Conservation (phyloP, 2,113 vertebrate genomes). For the Mus pahari region DNA sequence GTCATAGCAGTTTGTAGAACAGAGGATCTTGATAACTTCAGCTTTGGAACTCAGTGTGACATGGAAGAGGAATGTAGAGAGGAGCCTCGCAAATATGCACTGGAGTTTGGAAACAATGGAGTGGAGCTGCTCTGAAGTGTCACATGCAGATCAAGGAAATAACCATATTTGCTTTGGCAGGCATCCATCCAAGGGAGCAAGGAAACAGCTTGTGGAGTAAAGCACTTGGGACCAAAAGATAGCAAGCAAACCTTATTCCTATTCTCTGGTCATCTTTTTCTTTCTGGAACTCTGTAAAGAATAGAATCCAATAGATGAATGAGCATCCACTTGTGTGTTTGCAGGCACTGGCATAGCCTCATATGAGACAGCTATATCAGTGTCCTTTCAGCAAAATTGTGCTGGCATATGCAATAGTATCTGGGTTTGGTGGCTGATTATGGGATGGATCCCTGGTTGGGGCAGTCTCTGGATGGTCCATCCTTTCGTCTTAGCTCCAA, state of each 20-base stretch:
- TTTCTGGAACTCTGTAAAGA: background rate
- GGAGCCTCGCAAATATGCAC: background rate
- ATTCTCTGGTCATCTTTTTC: background rate
- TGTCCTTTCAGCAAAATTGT: too few relatives aligned
- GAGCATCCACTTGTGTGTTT: too few relatives aligned
- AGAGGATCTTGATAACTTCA: background rate
- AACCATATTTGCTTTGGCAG: background rate
- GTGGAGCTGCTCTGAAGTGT: background rate
- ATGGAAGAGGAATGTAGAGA: background rate
- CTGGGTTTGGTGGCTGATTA: too few relatives aligned
- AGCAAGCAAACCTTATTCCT: background rate
- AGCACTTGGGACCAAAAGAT: background rate
- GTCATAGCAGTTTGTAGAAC: background rate
- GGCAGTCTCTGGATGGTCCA: too few relatives aligned
- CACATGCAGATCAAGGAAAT: background rate
- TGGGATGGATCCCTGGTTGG: too few relatives aligned
- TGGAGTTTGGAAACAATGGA: background rate
- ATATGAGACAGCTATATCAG: too few relatives aligned
- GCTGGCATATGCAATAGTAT: too few relatives aligned
- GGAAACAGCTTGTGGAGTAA: background rate
- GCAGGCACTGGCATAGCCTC: too few relatives aligned
- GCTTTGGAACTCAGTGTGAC: background rate
- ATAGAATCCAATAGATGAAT: too few relatives aligned
- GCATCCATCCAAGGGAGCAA: rapidly evolving
- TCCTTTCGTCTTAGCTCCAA: too few relatives aligned